Evolutionary conservation across 2,113 vertebrate genomes (phyloP).

Genomic region (Cavia aperea): DNA sequence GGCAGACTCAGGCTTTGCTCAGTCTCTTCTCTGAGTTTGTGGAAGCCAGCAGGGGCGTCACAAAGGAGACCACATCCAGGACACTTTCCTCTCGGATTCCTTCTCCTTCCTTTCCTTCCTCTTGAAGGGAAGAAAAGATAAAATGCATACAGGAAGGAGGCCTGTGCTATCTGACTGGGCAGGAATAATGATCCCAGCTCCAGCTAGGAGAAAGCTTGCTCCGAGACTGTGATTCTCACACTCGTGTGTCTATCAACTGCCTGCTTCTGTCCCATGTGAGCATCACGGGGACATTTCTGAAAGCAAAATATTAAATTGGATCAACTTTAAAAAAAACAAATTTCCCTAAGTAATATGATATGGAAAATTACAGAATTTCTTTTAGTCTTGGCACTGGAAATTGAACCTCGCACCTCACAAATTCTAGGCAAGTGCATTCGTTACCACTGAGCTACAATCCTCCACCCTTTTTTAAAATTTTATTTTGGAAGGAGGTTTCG

Average conservation of each 20-base stretch:
- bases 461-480: background rate
- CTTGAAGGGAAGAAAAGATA: background rate
- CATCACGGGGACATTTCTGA: background rate
- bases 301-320: background rate
- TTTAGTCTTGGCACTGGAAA: background rate
- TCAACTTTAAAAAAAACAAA: background rate
- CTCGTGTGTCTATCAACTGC: background rate
- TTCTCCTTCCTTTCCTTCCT: constrained; percentile 47
- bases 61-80: background rate
- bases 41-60: background rate
- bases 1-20: fast-evolving
- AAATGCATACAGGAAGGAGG: background rate
- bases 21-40: background rate
- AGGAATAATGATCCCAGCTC: background rate
- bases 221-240: background rate
- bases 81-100: background rate
- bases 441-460: background rate
- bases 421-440: background rate
- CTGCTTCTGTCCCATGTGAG: background rate
- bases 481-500: background rate
- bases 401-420: background rate
- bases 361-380: background rate
- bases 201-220: background rate
- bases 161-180: background rate
- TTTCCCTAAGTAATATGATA: background rate